Conservation (phyloP, 2,113 vertebrate species). For the Choloepus hoffmanni region DNA sequence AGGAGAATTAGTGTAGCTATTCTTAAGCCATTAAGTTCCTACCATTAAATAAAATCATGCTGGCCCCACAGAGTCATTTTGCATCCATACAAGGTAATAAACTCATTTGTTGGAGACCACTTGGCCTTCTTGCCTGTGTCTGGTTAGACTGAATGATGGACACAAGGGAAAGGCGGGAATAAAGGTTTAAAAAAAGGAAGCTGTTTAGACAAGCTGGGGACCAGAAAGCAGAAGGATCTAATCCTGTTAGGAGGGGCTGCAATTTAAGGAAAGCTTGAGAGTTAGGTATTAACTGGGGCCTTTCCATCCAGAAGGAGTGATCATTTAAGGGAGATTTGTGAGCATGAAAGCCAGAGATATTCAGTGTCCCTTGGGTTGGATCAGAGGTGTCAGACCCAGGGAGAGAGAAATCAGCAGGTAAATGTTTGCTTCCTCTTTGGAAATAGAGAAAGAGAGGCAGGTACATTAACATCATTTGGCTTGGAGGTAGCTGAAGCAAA, state of each 20-base stretch:
- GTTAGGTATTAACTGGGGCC: neutral
- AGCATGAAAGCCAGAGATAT: neutral
- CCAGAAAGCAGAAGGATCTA: neutral
- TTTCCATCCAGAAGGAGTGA: neutral
- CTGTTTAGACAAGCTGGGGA: neutral
- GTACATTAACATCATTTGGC: neutral
- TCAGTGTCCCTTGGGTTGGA: neutral
- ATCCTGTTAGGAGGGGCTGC: neutral
- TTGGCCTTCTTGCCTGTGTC: neutral
- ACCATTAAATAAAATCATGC: neutral
- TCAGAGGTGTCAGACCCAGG: neutral
- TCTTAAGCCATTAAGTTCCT: neutral
- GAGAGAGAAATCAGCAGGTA: neutral
- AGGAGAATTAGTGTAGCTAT: neutral
- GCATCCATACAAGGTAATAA: neutral
- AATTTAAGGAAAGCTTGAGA: neutral
- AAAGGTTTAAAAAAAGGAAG: neutral
- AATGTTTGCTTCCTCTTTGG: constrained; percentile 7
- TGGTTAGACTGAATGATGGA: neutral
- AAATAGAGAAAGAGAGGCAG: too few species aligned
- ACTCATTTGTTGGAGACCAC: too few species aligned
- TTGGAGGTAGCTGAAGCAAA: neutral
- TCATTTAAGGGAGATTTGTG: neutral
- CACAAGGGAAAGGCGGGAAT: neutral
- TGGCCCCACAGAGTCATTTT: neutral